Evolutionary conservation across 2,888 invertebrate species (phyloP), one percentile per base, ranked within the genome.

Genomic region (Andrena marginata): DNA sequence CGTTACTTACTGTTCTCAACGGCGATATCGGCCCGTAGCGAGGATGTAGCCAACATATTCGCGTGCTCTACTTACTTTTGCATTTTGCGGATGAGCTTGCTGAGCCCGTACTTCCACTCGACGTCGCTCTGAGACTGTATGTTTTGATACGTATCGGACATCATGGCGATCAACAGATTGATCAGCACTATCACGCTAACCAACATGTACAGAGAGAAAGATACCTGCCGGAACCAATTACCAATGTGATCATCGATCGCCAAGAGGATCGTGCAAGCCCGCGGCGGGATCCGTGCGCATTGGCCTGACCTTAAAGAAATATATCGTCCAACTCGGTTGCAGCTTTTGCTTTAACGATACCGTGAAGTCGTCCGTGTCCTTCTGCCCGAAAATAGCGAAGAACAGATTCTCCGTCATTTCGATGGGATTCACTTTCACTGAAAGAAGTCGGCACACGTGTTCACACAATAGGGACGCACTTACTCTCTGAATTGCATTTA

Each of bases 151-250:
- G 99, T 99, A 96, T 99, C 99, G 93, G 99, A 99, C 99, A 99
- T 99, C 99, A 99, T 99, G 96, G 99, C 99, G 96, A 99, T 99
- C 94, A 99, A 97, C 91, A 99, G 96, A 95, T 99, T 99, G 95
- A 99, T 99, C 91, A 99, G 96, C 91, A 99, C 99, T 94, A 99
- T 98, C 91, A 99, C 98, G 87, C 99, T 99, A 93, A 99, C 99
- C 96, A 99, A 96, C 98, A 99, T 98, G 96, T 99, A 99, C 93
- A 98, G 96, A 90, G 97, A 97, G 95, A 97, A 97, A 88, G 97
- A 97, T 92, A 97, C 86, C 94, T 94, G 78, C 23, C 31, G 62
- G 59, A 68, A 70, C 23, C 29, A 29, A 68, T 75, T 64, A 69
- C 20, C 71, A 77, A 7, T 51, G 56, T 35, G 59, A 74, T 74